Percentiles rank a stretch among this genome's conserved stretches.
Conservation (phyloP, 2,113 vertebrate species). For the Mesembrinibis cayennensis region DNA sequence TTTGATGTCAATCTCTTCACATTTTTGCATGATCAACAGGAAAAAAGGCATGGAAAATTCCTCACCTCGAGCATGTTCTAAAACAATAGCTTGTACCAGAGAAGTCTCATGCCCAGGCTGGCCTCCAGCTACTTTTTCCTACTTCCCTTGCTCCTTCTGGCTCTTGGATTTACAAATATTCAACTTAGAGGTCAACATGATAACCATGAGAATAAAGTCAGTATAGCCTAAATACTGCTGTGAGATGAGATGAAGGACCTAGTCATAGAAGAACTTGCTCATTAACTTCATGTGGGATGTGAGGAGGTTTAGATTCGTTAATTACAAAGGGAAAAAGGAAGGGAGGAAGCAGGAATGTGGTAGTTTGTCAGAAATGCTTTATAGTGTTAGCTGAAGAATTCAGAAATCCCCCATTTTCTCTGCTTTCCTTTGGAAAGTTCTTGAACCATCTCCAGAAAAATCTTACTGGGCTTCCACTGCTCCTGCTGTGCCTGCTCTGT, state of each 20-base stretch:
- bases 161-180: background rate
- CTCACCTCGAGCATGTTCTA: background rate
- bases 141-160: background rate
- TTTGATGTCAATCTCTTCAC: background rate
- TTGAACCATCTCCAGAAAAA: constrained; percentile 2
- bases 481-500: background rate
- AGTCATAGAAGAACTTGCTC: background rate
- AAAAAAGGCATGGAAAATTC: background rate
- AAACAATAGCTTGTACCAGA: background rate
- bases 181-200: background rate
- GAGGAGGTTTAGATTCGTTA: background rate
- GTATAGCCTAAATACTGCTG: background rate
- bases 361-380: background rate
- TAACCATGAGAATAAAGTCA: background rate
- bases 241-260: background rate
- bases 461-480: background rate
- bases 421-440: constrained; percentile 4
- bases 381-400: background rate
- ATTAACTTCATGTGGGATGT: background rate
- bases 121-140: background rate
- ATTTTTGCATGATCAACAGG: background rate
- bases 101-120: background rate
- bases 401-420: background rate
- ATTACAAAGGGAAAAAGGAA: background rate
- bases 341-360: background rate